phyloP scores from a whole-genome alignment of 2,888 invertebrate species.

The Drosophila fulvimacula region DNA sequence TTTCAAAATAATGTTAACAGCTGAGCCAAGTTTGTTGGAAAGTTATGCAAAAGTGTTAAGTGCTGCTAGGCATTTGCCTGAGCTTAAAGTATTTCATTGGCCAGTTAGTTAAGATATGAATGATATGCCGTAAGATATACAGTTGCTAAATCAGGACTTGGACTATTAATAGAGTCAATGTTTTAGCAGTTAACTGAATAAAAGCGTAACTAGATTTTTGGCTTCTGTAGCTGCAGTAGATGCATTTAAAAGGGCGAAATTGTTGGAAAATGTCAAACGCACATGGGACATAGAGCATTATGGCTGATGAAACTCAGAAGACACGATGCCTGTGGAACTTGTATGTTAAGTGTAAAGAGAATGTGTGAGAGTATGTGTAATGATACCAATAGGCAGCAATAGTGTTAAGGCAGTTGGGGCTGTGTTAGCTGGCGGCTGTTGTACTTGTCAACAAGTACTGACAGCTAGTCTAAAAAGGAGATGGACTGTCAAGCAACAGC shows the following conservation, averaged over 20 bases:
- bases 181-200: neutral
- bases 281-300: constrained; percentile 33
- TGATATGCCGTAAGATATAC: neutral
- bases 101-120: constrained; percentile 10
- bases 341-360: constrained; percentile 12
- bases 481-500: constrained; percentile 8
- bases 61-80: constrained; percentile 1
- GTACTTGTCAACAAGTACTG: constrained; percentile 64
- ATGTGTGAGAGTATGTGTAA: constrained; percentile 20
- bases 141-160: constrained; percentile 26
- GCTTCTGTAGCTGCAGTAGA: neutral
- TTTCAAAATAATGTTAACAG: neutral
- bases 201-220: too few species aligned
- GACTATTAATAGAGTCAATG: constrained; percentile 51
- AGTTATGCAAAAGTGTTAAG: constrained; percentile 13
- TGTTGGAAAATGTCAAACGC: constrained; percentile 64
- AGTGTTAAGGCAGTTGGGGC: neutral
- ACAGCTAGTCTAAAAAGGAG: constrained; percentile 30
- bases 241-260: constrained; percentile 8
- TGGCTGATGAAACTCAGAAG: constrained; percentile 20
- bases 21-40: neutral
- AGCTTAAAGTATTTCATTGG: constrained; percentile 19
- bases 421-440: constrained; percentile 53
- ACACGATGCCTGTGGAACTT: constrained; percentile 29
- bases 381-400: constrained; percentile 36